Evolutionary conservation across 2,797 vertebrate genomes (phyloP).

Genomic region (Arnoldichthys spilopterus): DNA sequence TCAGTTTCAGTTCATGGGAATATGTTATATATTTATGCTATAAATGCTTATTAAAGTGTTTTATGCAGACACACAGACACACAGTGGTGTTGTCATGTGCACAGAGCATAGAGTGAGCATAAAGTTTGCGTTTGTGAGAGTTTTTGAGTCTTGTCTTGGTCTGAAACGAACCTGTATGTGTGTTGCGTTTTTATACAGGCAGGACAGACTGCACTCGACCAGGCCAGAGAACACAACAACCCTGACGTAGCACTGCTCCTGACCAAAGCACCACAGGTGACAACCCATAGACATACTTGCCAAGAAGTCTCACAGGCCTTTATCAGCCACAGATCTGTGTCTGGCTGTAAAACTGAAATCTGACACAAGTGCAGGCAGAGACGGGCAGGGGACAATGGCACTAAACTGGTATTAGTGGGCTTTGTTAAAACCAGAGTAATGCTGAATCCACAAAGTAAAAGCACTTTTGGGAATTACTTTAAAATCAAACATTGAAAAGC

Average conservation of each 20-base stretch:
- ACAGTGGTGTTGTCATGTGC: too few relatives aligned
- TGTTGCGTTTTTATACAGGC: constrained; percentile 71
- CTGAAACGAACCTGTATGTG: too few relatives aligned
- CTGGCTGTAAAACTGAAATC: constrained; percentile 25
- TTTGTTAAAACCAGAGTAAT: neutral
- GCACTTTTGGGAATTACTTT: neutral
- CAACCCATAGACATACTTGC: constrained; percentile 7
- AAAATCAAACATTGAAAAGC: neutral
- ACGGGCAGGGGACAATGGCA: neutral
- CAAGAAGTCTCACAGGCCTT: constrained; percentile 4
- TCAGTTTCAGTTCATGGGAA: too few relatives aligned
- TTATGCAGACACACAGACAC: too few relatives aligned
- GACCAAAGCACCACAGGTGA: constrained; percentile 93
- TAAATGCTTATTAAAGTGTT: too few relatives aligned
- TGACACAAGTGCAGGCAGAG: constrained; percentile 25
- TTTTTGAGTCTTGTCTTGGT: too few relatives aligned
- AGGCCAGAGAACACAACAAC: constrained; percentile 90
- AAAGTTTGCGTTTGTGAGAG: too few relatives aligned
- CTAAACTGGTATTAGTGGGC: neutral
- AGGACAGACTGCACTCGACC: constrained; percentile 89
- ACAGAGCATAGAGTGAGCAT: too few relatives aligned
- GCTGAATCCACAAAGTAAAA: neutral
- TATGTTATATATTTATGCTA: too few relatives aligned
- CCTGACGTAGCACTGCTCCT: constrained; percentile 92
- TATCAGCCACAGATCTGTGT: constrained; percentile 3